Base-by-base conservation (phyloP, 2,888 invertebrate genomes). In the Smittia sp. region DNA sequence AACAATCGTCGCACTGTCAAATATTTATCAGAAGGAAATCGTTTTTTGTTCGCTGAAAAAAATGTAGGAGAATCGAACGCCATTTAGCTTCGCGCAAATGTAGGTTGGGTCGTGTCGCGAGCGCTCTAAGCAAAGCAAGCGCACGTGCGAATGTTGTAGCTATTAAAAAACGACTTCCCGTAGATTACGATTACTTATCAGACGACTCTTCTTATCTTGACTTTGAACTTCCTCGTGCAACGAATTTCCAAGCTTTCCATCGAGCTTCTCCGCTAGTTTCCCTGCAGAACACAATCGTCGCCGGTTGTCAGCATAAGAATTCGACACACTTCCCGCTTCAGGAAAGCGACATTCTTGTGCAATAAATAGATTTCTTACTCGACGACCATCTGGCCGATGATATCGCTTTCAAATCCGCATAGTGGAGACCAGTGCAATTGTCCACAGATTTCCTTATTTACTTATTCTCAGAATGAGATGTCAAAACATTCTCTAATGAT, bases 401-500 rank as follows among this genome's bases (percentile, higher is more conserved):
- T 67, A 46, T 67, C 67, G 22, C 39, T 69, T 41, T 46, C 69
- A 69, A 52, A 67, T 41, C 13, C 24, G 39, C 67, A 67, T 4
- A 11, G 22, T 27, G 24, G 39, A 18, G 20, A 54, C 63, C 11
- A 63, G 27, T 63, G 58, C 58, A 58, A 58, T 58, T 58, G 58
- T 58, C 58, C 58, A 18, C 20, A 9, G n/a, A 52, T 69, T 62
- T 72, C 58, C 39, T 62, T 63, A 27, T 63, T 63, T 63, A 63
- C 18, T 24, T 20, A 9, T 63, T 63, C 63, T n/a, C 6, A 62
- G 72, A 72, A 72, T 72, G 72, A 73, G 65, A 73, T 73, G 73
- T 73, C 73, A 73, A 63, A 73, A 73, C 62, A 73, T 73, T 58
- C 58, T 20, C 62, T 73, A 65, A 73, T 46, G 65, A 72, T 62